Conservation (phyloP, 2,797 vertebrate genomes). For the Clarias platycephalus region DNA sequence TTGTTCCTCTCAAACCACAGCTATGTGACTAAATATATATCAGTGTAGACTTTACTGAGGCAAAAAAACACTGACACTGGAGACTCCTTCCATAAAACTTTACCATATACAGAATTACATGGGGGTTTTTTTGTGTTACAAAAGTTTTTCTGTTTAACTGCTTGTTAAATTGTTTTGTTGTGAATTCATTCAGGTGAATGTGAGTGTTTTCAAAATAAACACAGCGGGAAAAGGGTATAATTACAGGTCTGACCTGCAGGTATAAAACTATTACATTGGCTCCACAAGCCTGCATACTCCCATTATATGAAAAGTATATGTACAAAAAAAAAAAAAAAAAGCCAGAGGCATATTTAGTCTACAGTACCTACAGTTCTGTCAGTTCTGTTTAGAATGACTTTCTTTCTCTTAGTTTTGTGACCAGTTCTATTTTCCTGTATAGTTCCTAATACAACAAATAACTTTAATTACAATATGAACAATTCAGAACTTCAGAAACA, state of each 20-base stretch:
- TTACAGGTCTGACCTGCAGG: background rate
- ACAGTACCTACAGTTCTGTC: background rate
- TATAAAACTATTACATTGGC: background rate
- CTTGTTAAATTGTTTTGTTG: background rate
- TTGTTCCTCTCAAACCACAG: background rate
- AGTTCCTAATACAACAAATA: background rate
- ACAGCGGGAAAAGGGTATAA: background rate
- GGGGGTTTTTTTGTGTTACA: no score
- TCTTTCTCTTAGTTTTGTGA: background rate
- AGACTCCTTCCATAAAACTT: background rate
- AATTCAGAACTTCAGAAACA: no score
- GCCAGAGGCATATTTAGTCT: conserved; percentile 15
- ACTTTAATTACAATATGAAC: no score
- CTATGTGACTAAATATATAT: no score
- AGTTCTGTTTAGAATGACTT: background rate
- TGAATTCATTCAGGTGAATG: background rate
- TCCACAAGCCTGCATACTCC: background rate
- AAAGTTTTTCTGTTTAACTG: no score
- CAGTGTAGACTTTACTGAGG: no score
- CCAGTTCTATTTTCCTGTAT: background rate
- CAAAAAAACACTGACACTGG: background rate
- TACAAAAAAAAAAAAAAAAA: no score
- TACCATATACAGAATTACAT: background rate
- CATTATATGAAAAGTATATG: background rate
- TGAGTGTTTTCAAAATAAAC: no score